Percentiles rank a stretch among this genome's conserved stretches.
phyloP scores from a whole-genome alignment of 2,797 vertebrate genomes.

The Protosalanx chinensis region DNA sequence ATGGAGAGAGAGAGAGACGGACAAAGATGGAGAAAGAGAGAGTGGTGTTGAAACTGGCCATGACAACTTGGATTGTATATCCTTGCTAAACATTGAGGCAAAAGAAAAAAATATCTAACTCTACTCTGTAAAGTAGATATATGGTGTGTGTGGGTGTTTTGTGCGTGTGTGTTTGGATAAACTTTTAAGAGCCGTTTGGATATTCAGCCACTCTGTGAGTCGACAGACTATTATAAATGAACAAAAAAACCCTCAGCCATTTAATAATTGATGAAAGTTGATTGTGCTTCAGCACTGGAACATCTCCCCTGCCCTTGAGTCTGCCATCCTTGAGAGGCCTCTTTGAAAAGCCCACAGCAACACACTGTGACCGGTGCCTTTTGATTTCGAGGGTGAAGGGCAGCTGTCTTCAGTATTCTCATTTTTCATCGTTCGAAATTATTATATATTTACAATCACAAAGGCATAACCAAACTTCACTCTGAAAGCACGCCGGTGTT shows the following conservation, averaged over 20 bases:
- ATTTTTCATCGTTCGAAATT: not conserved
- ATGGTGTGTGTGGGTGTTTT: not conserved
- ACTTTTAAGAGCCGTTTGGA: no score
- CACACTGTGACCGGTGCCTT: not conserved
- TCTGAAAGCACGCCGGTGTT: slow-evolving; percentile 9
- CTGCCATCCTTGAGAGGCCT: not conserved
- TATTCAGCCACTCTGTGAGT: no score
- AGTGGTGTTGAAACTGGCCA: not conserved
- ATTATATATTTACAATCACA: slow-evolving; percentile 35
- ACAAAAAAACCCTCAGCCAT: not conserved
- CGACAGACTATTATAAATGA: no score
- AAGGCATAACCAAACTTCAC: no score
- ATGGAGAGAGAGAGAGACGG: not conserved
- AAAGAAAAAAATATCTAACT: no score
- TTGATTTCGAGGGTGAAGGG: not conserved
- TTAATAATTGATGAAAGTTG: not conserved
- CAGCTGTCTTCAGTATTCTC: not conserved
- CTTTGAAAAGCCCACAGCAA: not conserved
- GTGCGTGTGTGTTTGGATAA: no score
- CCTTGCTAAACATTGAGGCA: no score
- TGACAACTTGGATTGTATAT: no score
- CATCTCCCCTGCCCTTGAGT: not conserved
- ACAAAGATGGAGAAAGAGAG: not conserved
- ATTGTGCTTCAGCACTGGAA: not conserved
- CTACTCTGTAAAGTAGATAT: no score